These are phyloP conservation scores for Mionectes macconnelli DNA, from an alignment of 2,113 vertebrate genomes.

Conservation along the genomic window DNA sequence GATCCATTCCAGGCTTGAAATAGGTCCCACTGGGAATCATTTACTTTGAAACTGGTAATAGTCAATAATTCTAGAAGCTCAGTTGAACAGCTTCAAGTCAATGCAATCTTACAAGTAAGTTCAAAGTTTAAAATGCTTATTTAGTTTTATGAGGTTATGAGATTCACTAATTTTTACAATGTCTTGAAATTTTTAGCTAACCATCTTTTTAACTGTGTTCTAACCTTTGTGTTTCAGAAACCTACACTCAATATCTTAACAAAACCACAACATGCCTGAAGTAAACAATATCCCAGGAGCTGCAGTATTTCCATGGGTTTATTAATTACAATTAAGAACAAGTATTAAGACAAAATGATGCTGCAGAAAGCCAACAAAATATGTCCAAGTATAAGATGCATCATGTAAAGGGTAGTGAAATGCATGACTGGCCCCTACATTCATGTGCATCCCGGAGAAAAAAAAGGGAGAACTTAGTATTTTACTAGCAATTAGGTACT, in stretches of 20 bases:
- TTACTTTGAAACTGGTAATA: slow-evolving; percentile 74
- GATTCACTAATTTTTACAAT: neutral
- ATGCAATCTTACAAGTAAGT: neutral
- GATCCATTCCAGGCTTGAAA: slow-evolving; percentile 70
- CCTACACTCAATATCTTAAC: neutral
- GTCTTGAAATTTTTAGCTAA: neutral
- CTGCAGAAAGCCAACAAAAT: neutral
- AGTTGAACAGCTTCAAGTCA: slow-evolving; percentile 22
- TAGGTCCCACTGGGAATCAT: slow-evolving; percentile 71
- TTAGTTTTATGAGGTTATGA: neutral
- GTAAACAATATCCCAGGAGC: neutral
- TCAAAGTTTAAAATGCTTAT: neutral
- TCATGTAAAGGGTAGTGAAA: neutral
- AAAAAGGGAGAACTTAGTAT: neutral
- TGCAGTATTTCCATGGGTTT: neutral
- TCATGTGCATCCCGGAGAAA: neutral
- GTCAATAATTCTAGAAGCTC: slow-evolving; percentile 62
- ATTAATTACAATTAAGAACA: neutral
- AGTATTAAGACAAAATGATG: neutral
- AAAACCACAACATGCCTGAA: neutral
- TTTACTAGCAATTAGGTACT: neutral
- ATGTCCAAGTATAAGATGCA: neutral
- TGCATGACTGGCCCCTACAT: no score
- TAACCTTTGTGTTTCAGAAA: neutral
- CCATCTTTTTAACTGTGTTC: neutral